Evolutionary conservation across 2,113 vertebrate species (phyloP).

Genomic region (Osmerus mordax): DNA sequence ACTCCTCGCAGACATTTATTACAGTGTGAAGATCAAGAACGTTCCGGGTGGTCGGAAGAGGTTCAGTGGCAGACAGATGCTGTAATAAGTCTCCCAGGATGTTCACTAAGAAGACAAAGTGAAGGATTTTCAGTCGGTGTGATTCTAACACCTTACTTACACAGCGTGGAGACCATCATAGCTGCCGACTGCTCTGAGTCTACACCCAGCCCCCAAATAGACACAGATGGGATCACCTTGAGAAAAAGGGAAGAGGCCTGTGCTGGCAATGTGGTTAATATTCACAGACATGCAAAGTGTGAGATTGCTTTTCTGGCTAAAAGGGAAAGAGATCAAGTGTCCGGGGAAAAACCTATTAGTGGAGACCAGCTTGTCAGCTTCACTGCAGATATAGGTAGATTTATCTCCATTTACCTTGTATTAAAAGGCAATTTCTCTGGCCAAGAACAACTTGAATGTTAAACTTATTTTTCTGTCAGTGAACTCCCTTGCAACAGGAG

Average conservation of each 20-base stretch:
- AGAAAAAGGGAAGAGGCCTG: background rate
- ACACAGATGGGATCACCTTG: conserved; percentile 11
- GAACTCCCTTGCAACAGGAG: background rate
- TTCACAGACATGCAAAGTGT: conserved; percentile 41
- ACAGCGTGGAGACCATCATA: background rate
- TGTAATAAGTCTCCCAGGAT: conserved; percentile 2
- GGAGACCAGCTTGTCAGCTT: conserved; percentile 33
- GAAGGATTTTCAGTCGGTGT: background rate
- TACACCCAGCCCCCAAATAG: background rate
- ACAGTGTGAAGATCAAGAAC: background rate
- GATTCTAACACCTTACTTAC: background rate
- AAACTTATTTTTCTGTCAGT: background rate
- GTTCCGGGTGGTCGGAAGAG: background rate
- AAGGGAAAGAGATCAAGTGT: conserved; percentile 30
- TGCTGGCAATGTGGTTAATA: conserved; percentile 30
- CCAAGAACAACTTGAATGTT: conserved; percentile 31
- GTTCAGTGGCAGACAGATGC: background rate
- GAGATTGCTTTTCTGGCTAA: conserved; percentile 44
- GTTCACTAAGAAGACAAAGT: background rate
- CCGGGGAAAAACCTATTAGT: conserved; percentile 27
- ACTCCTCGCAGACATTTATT: too few species aligned
- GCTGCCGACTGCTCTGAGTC: background rate
- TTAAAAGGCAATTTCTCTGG: conserved; percentile 44
- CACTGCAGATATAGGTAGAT: conserved; percentile 33
- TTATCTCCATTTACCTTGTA: conserved; percentile 43